These are phyloP conservation scores for Hystrix cristata DNA, from an alignment of 2,113 vertebrate species.

Conservation along the genomic window DNA sequence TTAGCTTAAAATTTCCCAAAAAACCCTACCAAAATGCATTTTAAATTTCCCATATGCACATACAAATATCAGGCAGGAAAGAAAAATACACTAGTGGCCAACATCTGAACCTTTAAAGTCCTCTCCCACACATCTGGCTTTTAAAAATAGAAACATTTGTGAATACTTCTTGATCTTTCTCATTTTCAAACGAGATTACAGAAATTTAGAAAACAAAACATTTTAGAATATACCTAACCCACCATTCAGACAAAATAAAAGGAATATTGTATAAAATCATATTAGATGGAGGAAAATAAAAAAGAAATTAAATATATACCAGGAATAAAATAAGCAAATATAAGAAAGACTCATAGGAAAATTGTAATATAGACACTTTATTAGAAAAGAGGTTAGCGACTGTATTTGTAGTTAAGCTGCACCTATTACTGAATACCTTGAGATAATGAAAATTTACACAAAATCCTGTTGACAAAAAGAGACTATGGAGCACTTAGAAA, in stretches of 20 bases:
- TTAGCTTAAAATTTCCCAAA: neutral
- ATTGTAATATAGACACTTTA: neutral
- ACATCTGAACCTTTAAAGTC: neutral
- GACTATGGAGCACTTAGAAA: constrained; percentile 27
- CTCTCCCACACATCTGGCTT: neutral
- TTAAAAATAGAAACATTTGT: constrained; percentile 9
- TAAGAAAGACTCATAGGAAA: neutral
- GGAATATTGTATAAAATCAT: neutral
- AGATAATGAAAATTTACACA: constrained; percentile 41
- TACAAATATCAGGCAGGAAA: neutral
- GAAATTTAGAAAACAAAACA: neutral
- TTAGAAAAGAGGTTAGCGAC: constrained; percentile 11
- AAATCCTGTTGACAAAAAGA: constrained; percentile 20
- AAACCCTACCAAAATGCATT: neutral
- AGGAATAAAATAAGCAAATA: neutral
- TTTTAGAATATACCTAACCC: neutral
- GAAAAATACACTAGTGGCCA: neutral
- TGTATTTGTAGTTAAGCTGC: neutral
- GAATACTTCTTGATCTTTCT: neutral
- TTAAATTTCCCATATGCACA: neutral
- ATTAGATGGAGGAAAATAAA: neutral
- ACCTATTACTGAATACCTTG: constrained; percentile 24
- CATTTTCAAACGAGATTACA: neutral
- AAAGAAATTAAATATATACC: neutral
- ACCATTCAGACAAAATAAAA: neutral